Conservation (phyloP, 2,888 invertebrate species). For the Apocheima hispidaria region DNA sequence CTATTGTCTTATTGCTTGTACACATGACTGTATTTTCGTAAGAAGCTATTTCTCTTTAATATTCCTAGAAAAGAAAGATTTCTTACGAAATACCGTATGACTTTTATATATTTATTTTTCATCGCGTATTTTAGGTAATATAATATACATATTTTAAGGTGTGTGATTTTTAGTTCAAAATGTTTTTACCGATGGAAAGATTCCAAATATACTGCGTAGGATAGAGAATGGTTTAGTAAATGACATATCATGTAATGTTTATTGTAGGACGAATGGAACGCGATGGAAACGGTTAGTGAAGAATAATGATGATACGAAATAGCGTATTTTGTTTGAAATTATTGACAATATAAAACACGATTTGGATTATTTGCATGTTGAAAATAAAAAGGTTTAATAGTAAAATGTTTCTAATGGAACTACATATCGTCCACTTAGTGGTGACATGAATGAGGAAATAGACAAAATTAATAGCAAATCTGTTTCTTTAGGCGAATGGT, state of each 20-base stretch:
- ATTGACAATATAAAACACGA: conserved; percentile 77
- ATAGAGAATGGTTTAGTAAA: conserved; percentile 75
- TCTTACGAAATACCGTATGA: conserved; percentile 32
- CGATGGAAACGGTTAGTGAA: conserved; percentile 69
- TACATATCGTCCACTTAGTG: conserved; percentile 84
- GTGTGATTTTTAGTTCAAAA: conserved; percentile 81
- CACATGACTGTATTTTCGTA: conserved; percentile 33
- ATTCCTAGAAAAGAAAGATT: conserved; percentile 27
- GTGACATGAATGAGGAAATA: conserved; percentile 63
- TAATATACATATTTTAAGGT: conserved; percentile 70
- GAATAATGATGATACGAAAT: conserved; percentile 60
- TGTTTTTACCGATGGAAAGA: conserved; percentile 80
- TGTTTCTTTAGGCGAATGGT: conserved; percentile 42
- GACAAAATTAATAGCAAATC: conserved; percentile 58
- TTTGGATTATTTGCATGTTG: conserved; percentile 77
- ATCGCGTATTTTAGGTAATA: conserved; percentile 72
- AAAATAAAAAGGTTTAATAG: conserved; percentile 81
- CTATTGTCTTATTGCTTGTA: conserved; percentile 46
- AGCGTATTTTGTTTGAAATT: conserved; percentile 69
- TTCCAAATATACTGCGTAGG: conserved; percentile 77
- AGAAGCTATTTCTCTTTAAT: conserved; percentile 30
- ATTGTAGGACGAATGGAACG: conserved; percentile 51
- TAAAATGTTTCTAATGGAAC: conserved; percentile 74
- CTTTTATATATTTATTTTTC: conserved; percentile 45
- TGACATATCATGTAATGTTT: conserved; percentile 84